Percentiles rank a stretch among this genome's conserved stretches.
phyloP scores from a whole-genome alignment of 2,113 vertebrate species.

The Natator depressus region DNA sequence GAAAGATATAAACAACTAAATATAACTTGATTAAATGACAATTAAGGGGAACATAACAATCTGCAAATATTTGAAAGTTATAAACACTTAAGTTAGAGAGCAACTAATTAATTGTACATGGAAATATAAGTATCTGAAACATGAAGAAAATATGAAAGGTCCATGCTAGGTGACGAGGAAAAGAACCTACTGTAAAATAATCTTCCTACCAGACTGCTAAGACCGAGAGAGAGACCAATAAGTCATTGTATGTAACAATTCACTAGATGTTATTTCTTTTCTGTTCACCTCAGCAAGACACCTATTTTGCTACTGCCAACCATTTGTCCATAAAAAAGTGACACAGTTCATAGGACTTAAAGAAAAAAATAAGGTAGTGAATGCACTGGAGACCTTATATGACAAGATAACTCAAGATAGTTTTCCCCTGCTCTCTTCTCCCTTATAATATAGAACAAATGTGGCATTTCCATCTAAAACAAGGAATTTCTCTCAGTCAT shows the following conservation, averaged over 20 bases:
- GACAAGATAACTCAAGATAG: not conserved
- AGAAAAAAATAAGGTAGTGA: not conserved
- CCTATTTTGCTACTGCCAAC: not conserved
- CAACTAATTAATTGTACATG: not conserved
- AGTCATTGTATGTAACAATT: not conserved
- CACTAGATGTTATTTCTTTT: not conserved
- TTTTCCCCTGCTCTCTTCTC: not conserved
- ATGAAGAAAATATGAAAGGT: not conserved
- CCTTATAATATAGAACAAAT: not conserved
- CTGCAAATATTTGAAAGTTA: not conserved
- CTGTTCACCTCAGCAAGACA: not conserved
- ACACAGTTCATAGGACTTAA: not conserved
- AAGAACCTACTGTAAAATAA: not conserved
- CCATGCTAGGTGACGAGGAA: not conserved
- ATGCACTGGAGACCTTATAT: not conserved
- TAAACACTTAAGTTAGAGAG: not conserved
- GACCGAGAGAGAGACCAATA: not conserved
- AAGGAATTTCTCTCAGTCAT: accelerated
- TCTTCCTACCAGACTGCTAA: not conserved
- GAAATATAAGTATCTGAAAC: not conserved
- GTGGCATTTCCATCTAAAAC: not conserved
- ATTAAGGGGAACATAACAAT: not conserved
- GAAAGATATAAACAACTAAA: not conserved
- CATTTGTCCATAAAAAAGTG: not conserved
- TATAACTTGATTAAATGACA: not conserved